These are phyloP conservation scores for Cordilura impudica DNA, from an alignment of 2,888 invertebrate genomes.

Conservation along the genomic window DNA sequence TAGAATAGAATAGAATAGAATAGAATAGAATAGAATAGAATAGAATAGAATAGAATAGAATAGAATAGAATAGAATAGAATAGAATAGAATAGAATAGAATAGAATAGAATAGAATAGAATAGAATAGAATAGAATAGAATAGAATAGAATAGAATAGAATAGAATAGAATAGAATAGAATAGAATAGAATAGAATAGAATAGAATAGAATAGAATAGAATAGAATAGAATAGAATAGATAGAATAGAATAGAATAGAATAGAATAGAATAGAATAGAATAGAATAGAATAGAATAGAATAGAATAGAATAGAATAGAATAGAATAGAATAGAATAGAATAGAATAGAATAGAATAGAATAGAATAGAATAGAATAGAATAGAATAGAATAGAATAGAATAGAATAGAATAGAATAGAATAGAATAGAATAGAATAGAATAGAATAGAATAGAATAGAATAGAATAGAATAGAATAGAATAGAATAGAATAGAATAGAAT, in stretches of 20 bases:
- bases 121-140: slow-evolving; percentile 27
- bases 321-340: slow-evolving; percentile 21
- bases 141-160: slow-evolving; percentile 29
- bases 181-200: slow-evolving; percentile 28
- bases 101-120: slow-evolving; percentile 25
- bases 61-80: slow-evolving; percentile 30
- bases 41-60: slow-evolving; percentile 21
- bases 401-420: slow-evolving; percentile 24
- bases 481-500: slow-evolving; percentile 39
- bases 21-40: slow-evolving; percentile 14
- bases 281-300: slow-evolving; percentile 8
- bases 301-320: slow-evolving; percentile 17
- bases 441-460: slow-evolving; percentile 32
- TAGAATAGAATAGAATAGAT: slow-evolving; percentile 27
- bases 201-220: slow-evolving; percentile 28
- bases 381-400: slow-evolving; percentile 26
- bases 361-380: slow-evolving; percentile 33
- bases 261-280: slow-evolving; percentile 18
- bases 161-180: slow-evolving; percentile 28
- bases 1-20: slow-evolving; percentile 14
- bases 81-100: slow-evolving; percentile 33
- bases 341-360: slow-evolving; percentile 26
- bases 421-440: slow-evolving; percentile 17
- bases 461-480: slow-evolving; percentile 33
- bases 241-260: slow-evolving; percentile 30